phyloP scores from a whole-genome alignment of 2,888 invertebrate species.

The Sphaeridia pumilis region DNA sequence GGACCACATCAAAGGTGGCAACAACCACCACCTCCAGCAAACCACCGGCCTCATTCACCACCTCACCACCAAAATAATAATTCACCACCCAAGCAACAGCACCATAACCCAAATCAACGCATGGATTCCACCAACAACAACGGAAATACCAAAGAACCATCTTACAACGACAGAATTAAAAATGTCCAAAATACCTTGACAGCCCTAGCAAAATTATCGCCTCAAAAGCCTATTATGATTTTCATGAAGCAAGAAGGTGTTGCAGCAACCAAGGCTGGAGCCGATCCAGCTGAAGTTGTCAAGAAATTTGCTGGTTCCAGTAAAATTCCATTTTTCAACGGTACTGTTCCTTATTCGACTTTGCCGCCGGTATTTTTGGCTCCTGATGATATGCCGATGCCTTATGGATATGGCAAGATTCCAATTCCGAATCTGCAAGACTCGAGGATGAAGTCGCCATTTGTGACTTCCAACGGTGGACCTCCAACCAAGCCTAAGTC shows the following conservation, averaged over 20 bases:
- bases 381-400: constrained; percentile 31
- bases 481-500: neutral
- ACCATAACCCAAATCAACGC: neutral
- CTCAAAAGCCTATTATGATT: constrained; percentile 34
- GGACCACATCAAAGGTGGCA: neutral
- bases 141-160: neutral
- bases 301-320: constrained; percentile 36
- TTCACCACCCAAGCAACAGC: neutral
- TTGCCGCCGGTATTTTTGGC: constrained; percentile 34
- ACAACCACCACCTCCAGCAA: neutral
- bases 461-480: neutral
- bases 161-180: constrained; percentile 14
- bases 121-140: neutral
- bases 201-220: constrained; percentile 32
- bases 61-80: neutral
- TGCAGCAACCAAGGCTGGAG: constrained; percentile 25
- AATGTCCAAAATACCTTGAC: constrained; percentile 29
- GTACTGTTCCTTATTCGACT: constrained; percentile 25
- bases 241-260: constrained; percentile 34
- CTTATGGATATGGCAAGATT: constrained; percentile 33
- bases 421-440: constrained; percentile 34
- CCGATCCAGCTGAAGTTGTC: constrained; percentile 34
- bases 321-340: constrained; percentile 35
- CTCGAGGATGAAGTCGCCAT: constrained; percentile 5
- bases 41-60: neutral